phyloP scores from a whole-genome alignment of 1,140 invertebrate species.

The Pristionchus pacificus region DNA sequence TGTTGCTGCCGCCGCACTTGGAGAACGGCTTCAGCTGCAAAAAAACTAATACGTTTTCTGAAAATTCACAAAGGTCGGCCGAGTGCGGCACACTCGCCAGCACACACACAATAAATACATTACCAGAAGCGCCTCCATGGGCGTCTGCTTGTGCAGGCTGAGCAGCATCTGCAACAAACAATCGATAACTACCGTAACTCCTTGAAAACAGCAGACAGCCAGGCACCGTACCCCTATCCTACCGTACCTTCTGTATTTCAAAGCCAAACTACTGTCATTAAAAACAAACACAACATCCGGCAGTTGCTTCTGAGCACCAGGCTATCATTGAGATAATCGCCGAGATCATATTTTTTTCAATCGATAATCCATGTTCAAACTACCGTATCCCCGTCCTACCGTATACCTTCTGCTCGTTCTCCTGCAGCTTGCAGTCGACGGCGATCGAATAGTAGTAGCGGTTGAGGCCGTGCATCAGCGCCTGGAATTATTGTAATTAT shows the following conservation, averaged over 20 bases:
- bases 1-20: slow-evolving; percentile 78
- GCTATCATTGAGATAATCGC: slow-evolving; percentile 5
- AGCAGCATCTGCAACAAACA: slow-evolving; percentile 76
- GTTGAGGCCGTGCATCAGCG: slow-evolving; percentile 95
- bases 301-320: no score
- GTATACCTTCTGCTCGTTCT: slow-evolving; percentile 87
- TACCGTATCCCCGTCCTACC: slow-evolving; percentile 2
- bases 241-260: no score
- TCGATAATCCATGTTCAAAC: slow-evolving; percentile 18
- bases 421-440: slow-evolving; percentile 98
- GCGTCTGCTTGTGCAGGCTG: slow-evolving; percentile 97
- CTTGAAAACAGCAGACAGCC: no score
- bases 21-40: slow-evolving; percentile 89
- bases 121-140: slow-evolving; percentile 99
- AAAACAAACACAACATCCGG: no score
- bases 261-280: no score
- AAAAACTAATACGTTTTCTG: no score
- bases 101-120: no score
- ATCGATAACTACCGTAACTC: slow-evolving; percentile 10
- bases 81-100: no score
- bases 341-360: neutral
- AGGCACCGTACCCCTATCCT: no score
- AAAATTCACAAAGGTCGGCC: no score
- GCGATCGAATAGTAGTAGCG: slow-evolving; percentile 99
- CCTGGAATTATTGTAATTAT: no score